phyloP scores from a whole-genome alignment of 2,888 invertebrate genomes.

The Dicyrtomina minuta region DNA sequence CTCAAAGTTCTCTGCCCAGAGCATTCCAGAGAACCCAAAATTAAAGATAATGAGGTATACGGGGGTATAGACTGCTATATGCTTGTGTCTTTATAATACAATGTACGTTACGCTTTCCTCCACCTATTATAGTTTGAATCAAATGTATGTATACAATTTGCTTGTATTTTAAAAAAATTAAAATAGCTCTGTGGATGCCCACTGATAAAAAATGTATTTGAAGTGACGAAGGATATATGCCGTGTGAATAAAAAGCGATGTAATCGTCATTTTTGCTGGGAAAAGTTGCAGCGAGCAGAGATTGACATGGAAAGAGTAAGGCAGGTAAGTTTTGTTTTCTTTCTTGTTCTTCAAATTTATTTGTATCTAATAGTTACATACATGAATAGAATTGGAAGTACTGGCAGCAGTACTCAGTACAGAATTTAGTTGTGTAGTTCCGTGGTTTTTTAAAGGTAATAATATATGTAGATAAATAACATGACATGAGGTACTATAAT shows the following conservation, averaged over 20 bases:
- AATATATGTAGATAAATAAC: neutral
- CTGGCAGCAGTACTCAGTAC: too few relatives aligned
- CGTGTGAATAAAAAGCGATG: constrained; percentile 84
- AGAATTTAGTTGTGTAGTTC: too few relatives aligned
- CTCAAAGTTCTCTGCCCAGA: constrained; percentile 94
- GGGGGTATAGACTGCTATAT: neutral
- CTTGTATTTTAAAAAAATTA: too few relatives aligned
- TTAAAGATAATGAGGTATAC: constrained; percentile 70
- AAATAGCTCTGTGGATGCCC: constrained; percentile 86
- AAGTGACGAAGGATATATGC: constrained; percentile 75
- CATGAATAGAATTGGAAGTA: too few relatives aligned
- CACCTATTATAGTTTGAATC: neutral
- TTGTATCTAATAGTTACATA: neutral
- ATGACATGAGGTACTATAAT: neutral
- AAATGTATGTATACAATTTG: too few relatives aligned
- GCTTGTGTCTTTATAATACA: neutral
- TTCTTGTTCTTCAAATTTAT: neutral
- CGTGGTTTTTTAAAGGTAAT: too few relatives aligned
- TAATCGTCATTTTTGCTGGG: constrained; percentile 91
- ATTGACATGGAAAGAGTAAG: constrained; percentile 83
- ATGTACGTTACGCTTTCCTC: neutral
- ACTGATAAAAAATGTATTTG: constrained; percentile 78
- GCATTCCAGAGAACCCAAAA: constrained; percentile 91
- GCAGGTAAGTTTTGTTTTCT: constrained; percentile 59
- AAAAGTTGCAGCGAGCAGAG: constrained; percentile 88